Evolutionary conservation across 2,797 vertebrate species (phyloP), one percentile per base, ranked within the genome.

Genomic region (Myoxocephalus aenaeus): DNA sequence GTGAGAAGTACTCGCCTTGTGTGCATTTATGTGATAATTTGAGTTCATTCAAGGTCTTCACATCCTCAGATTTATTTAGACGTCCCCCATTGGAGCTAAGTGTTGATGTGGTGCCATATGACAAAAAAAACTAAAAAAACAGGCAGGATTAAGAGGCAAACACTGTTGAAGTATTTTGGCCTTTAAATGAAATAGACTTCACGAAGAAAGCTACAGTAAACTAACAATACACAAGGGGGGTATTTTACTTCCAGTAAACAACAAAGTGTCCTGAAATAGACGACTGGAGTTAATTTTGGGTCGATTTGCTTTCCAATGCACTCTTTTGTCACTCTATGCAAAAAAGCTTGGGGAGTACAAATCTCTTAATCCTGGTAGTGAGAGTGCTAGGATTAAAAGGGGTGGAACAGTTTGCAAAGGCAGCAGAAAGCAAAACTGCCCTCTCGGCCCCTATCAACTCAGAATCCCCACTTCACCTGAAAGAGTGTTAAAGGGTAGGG

Each of bases 321-420:
- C 64, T 66, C 85, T 92, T 92, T 92, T 93, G 92, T 93, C 88
- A 86, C 87, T 79, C 86, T 75, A 90, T 89, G 89, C 90, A 88
- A 91, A 95, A 90, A 79, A 90, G 83, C 87, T 81, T 48, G 59
- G 87, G 87, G 82, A 89, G 86, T 84, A 93, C 93, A 95, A 94
- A 95, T 93, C 93, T 93, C 90, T 94, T 95, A 94, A 95, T 95
- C 94, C 94, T 87, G 66, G 83, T 80, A 81, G 89, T 88, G 89
- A 92, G 90, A 92, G 88, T 81, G 87, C 72, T 51, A 64, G 92
- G 95, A 95, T 94, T 94, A 94, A 89, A 90, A 80, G 77, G 82
- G 85, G 75, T 79, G 80, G 81, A 93, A 81, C 78, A 84, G 83
- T 89, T 85, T 93, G 92, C 89, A 87, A 89, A 93, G 84, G 80